Evolutionary conservation across 2,797 vertebrate species (phyloP), one percentile per base, ranked within the genome.

Genomic region (Oryzias sinensis): DNA sequence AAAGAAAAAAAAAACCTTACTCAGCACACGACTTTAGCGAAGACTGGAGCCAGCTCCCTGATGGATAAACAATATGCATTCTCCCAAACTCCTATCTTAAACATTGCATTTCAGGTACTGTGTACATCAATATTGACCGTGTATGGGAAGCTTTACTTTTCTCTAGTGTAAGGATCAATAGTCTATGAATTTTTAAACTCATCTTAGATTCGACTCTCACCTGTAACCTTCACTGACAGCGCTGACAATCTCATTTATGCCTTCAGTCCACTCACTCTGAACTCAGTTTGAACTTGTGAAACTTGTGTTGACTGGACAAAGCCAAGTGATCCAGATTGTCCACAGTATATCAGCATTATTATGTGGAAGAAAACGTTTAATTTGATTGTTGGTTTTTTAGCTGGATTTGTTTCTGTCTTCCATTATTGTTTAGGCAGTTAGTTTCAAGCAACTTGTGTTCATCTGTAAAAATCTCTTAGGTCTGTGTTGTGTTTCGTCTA

Each of bases 171-270:
- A 64, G 69, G 79, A 91, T 93, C 91, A 56, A 92, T 93, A 91
- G 70, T 89, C 88, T 84, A 91, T 91, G 89, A 89, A 91, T 92
- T 90, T 88, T 81, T 84, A 87, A 88, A 82, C 72, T 68, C 68
- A 70, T 87, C 83, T 77, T 72, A 65, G 74, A 79, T 77, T 56
- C 56, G 14, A 56, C 57, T 68, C 60, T 70, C 64, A 69, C 60
- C 59, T 63, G 62, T 77, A 83, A 85, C 81, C 78, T 72, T 53
- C 49, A 18, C 48, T 50, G 56, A 43, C 56, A 59, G 68, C 57
- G 37, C 62, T 81, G 83, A 74, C 77, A 81, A 51, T 77, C 65
- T 80, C 64, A 81, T 87, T 76, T 79, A 64, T 71, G 56, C 69
- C 48, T 51, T 76, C 53, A 69, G 68, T 72, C 68, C 64, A 73